Percentiles rank a stretch among this genome's conserved stretches.
phyloP scores from a whole-genome alignment of 2,113 vertebrate species.

The Todiramphus chloris region DNA sequence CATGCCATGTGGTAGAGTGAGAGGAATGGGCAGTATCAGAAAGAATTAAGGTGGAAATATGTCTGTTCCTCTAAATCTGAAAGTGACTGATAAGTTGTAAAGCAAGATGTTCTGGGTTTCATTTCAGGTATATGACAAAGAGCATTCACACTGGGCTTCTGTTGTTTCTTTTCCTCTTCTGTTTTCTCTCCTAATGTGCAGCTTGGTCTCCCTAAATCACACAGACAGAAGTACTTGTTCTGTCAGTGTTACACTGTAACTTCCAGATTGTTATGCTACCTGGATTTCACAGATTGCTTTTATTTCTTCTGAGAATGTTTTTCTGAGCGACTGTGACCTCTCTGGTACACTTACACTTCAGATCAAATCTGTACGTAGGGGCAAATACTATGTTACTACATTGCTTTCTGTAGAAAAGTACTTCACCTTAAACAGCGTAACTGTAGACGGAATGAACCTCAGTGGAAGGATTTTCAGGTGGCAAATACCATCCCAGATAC shows the following conservation, averaged over 20 bases:
- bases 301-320: neutral
- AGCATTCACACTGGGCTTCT: neutral
- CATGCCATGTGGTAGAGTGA: neutral
- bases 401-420: constrained; percentile 2
- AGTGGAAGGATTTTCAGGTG: constrained; percentile 9
- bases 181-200: neutral
- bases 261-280: constrained; percentile 54
- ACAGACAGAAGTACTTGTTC: constrained; percentile 6
- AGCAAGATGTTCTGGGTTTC: constrained; percentile 35
- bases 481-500: neutral
- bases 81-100: neutral
- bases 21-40: neutral
- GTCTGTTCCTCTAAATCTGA: constrained; percentile 17
- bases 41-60: neutral
- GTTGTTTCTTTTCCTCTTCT: neutral
- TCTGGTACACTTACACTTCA: constrained; percentile 29
- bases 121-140: constrained; percentile 4
- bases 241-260: constrained; percentile 15
- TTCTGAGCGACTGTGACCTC: neutral
- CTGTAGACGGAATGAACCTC: neutral
- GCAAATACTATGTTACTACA: neutral
- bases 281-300: constrained; percentile 33
- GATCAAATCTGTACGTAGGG: constrained; percentile 35
- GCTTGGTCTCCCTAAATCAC: constrained; percentile 5
- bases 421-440: neutral